Evolutionary conservation across 2,888 invertebrate species (phyloP).

Genomic region (Dioctria linearis): DNA sequence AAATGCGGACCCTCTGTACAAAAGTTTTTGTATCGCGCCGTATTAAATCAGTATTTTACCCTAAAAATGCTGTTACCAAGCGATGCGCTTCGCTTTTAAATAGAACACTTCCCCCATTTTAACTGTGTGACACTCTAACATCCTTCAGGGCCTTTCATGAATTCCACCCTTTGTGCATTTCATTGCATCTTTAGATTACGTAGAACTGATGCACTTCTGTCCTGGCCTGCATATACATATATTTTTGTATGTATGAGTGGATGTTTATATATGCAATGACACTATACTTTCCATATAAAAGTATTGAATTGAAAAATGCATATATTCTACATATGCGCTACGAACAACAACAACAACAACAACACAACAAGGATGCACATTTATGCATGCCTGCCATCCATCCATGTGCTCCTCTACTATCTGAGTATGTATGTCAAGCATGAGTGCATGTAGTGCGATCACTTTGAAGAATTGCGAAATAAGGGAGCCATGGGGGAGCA

Average conservation of each 20-base stretch:
- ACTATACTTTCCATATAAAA: background rate
- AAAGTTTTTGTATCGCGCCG: slow-evolving; percentile 10
- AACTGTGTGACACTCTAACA: slow-evolving; percentile 60
- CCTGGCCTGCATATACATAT: slow-evolving; percentile 5
- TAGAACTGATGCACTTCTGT: slow-evolving; percentile 43
- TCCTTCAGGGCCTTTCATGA: slow-evolving; percentile 56
- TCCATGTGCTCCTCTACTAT: background rate
- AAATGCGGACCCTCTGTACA: slow-evolving; percentile 26
- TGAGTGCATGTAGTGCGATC: slow-evolving; percentile 57
- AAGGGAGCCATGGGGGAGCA: slow-evolving; percentile 46
- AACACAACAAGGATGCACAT: background rate
- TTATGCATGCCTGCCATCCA: background rate
- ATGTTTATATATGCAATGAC: too few relatives aligned
- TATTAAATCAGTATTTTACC: slow-evolving; percentile 50
- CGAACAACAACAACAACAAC: background rate
- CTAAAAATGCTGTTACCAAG: slow-evolving; percentile 50
- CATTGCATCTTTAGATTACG: slow-evolving; percentile 51
- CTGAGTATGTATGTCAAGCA: slow-evolving; percentile 57
- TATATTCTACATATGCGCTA: background rate
- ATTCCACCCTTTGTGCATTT: slow-evolving; percentile 55
- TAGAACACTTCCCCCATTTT: slow-evolving; percentile 52
- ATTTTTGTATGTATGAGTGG: background rate
- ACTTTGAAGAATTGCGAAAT: slow-evolving; percentile 54
- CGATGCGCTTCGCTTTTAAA: slow-evolving; percentile 43
- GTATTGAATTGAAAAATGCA: slow-evolving; percentile 20